Base-by-base conservation (phyloP, 1,140 invertebrate species). In the Drosophila funebris region DNA sequence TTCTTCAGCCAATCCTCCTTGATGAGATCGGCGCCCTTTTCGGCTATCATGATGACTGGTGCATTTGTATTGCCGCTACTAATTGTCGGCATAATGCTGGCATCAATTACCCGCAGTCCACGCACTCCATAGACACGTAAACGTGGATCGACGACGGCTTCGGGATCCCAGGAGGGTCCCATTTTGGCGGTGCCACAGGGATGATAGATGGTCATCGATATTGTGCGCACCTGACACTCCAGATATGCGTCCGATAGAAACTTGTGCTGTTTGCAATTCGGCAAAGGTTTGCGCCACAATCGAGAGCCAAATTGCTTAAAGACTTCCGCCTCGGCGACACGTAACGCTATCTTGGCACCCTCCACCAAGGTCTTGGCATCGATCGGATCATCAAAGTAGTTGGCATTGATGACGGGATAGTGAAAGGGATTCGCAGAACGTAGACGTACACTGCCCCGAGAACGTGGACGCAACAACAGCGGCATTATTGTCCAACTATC, bases 71-170 rank as follows among this genome's bases (percentile, higher is more conserved):
- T 97, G 2, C 96, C 96, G 72, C 93, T 94, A 93, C 91, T 94
- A 89, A 97, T 96, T 0, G 95, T 96, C 0, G 97, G 97, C 96
- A 98, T 97, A 61, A 98, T 96, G 56, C 96, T 97, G 4, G 96
- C 96, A 90, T 98, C 97, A 39, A 97, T 96, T 9, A 98, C 96
- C 37, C 97, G 93, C 3, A 98, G 92, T 13, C 96, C 95, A 24
- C 94, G 88, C 0, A 97, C 91, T 0, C 97, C 96, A 73, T 97
- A 95, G 0, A 97, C 96, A 14, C 93, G 93, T 5, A 98, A 91
- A 50, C 95, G 93, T 0, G 96, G 94, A 92, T 98, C 97, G 0
- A 98, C 96, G 0, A 98, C 97, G 0, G 97, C 96, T 4, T 94
- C 93, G 0, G 93, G 92, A 90, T 98, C 97, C 78, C 93, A 94